These are phyloP conservation scores for Myiagra hebetior DNA, from an alignment of 2,113 vertebrate species.

Conservation along the genomic window DNA sequence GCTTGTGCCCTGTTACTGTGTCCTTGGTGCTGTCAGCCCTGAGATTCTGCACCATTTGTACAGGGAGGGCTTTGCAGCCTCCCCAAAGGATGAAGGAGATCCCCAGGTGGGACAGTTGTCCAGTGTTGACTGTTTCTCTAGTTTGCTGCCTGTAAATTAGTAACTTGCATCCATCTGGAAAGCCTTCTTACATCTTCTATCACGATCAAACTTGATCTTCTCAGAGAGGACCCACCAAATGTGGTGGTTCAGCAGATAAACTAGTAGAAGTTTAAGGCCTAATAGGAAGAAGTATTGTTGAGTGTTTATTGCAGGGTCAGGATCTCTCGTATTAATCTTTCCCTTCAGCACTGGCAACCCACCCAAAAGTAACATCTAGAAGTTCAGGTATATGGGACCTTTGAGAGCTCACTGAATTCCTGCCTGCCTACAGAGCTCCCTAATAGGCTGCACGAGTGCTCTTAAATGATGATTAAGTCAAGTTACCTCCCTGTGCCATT, in stretches of 20 bases:
- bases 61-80: background rate
- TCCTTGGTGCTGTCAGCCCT: background rate
- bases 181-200: background rate
- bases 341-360: background rate
- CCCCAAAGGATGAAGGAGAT: background rate
- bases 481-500: background rate
- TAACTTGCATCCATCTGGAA: background rate
- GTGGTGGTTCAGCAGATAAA: background rate
- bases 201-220: background rate
- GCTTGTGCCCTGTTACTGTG: background rate
- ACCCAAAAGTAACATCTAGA: conserved; percentile 32
- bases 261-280: background rate
- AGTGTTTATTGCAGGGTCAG: conserved; percentile 43
- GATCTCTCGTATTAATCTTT: conserved; percentile 9
- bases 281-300: conserved; percentile 7
- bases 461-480: background rate
- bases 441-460: background rate
- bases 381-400: background rate
- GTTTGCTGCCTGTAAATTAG: background rate
- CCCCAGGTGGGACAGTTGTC: background rate
- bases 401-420: conserved; percentile 4
- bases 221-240: background rate
- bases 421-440: background rate
- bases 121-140: background rate
- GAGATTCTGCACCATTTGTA: background rate